A percentile compares a stretch with the other conserved stretches of the same genome.
Evolutionary conservation across 2,113 vertebrate genomes (phyloP).

Genomic region (Oplegnathus fasciatus): DNA sequence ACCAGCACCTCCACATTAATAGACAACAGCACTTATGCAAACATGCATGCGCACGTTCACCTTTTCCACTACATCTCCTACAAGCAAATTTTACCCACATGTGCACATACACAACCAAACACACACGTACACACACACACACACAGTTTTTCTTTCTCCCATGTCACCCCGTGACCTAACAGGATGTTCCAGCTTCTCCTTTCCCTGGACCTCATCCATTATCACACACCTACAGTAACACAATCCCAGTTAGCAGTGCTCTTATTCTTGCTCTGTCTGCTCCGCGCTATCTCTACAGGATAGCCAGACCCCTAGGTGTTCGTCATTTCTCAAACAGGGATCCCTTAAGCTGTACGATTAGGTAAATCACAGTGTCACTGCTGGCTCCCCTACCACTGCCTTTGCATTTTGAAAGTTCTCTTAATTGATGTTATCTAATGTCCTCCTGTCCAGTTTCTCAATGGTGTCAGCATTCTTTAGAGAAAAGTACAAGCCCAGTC

Average conservation of each 20-base stretch:
- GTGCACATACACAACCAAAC: not conserved
- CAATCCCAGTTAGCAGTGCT: slow-evolving; percentile 31
- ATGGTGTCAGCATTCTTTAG: slow-evolving; percentile 65
- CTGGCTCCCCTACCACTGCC: slow-evolving; percentile 34
- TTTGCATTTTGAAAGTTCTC: slow-evolving; percentile 21
- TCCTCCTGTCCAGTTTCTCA: slow-evolving; percentile 24
- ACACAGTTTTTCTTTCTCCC: too few species aligned
- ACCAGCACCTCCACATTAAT: slow-evolving; percentile 7
- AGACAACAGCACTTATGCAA: slow-evolving; percentile 46
- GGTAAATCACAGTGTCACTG: slow-evolving; percentile 60
- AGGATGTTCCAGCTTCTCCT: slow-evolving; percentile 26
- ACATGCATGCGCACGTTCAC: slow-evolving; percentile 15
- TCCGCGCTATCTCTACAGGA: slow-evolving; percentile 24
- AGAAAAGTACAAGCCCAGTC: slow-evolving; percentile 29
- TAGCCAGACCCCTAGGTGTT: slow-evolving; percentile 30
- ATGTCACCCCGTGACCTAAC: slow-evolving; percentile 41
- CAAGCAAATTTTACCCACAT: not conserved
- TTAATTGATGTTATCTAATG: slow-evolving; percentile 70
- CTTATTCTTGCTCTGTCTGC: slow-evolving; percentile 40
- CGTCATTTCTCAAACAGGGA: not conserved
- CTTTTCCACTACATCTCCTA: not conserved
- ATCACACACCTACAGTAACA: slow-evolving; percentile 67
- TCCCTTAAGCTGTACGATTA: slow-evolving; percentile 29
- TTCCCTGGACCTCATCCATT: slow-evolving; percentile 64
- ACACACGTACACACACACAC: slow-evolving; percentile 3